Conservation (phyloP, 2,113 vertebrate species). For the Chinchilla lanigera region DNA sequence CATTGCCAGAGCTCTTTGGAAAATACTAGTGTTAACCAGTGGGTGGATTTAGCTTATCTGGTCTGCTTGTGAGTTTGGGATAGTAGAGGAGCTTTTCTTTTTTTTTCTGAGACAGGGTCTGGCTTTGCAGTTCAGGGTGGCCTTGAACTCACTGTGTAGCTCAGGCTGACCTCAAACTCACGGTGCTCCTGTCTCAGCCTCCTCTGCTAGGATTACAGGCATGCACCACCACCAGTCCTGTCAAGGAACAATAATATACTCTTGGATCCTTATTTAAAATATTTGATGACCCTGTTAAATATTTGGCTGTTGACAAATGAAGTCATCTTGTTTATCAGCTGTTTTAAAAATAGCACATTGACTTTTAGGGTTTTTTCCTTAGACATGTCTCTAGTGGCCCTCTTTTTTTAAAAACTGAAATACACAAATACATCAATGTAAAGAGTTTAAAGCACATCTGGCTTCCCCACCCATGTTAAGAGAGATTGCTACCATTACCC, state of each 20-base stretch:
- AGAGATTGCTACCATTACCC: conserved; percentile 14
- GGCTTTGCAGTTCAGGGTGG: neutral
- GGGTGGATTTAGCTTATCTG: conserved; percentile 60
- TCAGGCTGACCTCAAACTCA: neutral
- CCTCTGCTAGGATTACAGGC: neutral
- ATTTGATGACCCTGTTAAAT: conserved; percentile 55
- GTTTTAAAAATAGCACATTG: conserved; percentile 68
- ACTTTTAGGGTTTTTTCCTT: neutral
- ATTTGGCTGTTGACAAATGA: conserved; percentile 51
- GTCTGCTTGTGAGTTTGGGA: neutral
- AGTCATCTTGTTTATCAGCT: conserved; percentile 64
- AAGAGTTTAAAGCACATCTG: conserved; percentile 30
- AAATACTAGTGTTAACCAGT: conserved; percentile 45
- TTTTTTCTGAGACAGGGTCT: neutral
- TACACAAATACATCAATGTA: neutral
- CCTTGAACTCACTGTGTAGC: neutral
- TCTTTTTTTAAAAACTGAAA: neutral
- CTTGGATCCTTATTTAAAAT: conserved; percentile 52
- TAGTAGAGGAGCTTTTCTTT: neutral
- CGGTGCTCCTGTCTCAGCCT: neutral
- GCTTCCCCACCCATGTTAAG: neutral
- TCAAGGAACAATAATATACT: neutral
- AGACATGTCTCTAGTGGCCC: neutral
- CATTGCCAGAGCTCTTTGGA: conserved; percentile 31
- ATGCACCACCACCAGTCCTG: neutral